Conservation (phyloP, 2,113 vertebrate species). For the Nothobranchius kuhntae region DNA sequence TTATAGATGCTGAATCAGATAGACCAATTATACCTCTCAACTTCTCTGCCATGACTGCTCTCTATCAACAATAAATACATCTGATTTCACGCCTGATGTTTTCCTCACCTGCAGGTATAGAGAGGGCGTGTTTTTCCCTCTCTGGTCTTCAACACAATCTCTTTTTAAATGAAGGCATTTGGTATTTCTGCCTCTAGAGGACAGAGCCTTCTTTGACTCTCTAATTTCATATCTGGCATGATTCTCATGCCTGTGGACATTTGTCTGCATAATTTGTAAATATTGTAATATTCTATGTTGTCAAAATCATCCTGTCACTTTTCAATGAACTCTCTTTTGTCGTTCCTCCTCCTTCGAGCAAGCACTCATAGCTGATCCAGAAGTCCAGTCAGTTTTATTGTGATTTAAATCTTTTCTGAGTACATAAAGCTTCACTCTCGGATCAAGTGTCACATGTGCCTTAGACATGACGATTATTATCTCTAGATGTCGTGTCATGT, state of each 20-base stretch:
- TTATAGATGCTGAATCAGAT: slow-evolving; percentile 48
- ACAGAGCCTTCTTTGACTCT: slow-evolving; percentile 19
- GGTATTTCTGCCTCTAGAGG: slow-evolving; percentile 6
- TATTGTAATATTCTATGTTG: not conserved
- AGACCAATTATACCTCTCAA: slow-evolving; percentile 47
- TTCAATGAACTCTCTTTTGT: not conserved
- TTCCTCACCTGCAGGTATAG: slow-evolving; percentile 44
- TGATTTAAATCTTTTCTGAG: not conserved
- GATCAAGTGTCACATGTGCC: not conserved
- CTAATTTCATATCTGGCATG: slow-evolving; percentile 5
- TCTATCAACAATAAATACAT: slow-evolving; percentile 44
- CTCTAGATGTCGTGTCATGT: slow-evolving; percentile 10
- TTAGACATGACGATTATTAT: not conserved
- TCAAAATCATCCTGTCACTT: not conserved
- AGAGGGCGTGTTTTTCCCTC: slow-evolving; percentile 16
- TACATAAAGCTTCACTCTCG: not conserved
- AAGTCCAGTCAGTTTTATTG: slow-evolving; percentile 4
- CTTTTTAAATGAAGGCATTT: slow-evolving; percentile 27
- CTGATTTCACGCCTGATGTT: slow-evolving; percentile 29
- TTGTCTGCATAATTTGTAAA: slow-evolving; percentile 15
- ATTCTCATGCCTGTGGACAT: slow-evolving; percentile 26
- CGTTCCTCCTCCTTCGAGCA: not conserved
- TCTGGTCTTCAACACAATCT: slow-evolving; percentile 2
- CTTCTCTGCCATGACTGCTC: slow-evolving; percentile 39
- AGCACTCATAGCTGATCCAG: not conserved